Conservation (phyloP, 1,140 invertebrate genomes). For the Lordiphosa mommai region DNA sequence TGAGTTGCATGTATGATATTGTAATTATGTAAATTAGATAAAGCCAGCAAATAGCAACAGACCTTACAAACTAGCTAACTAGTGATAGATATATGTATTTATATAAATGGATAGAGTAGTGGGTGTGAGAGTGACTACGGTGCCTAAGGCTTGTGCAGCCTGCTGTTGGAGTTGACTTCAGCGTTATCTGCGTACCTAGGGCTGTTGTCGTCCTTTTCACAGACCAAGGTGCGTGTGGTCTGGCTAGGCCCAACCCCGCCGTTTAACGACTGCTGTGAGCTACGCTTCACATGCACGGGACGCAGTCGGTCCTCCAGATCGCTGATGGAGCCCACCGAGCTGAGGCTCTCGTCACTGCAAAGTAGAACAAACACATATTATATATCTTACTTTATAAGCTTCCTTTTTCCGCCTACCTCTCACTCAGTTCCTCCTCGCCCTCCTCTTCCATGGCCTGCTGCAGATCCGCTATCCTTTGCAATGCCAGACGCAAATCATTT, state of each 20-base stretch:
- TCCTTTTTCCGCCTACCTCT: slow-evolving; percentile 81
- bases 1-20: slow-evolving; percentile 66
- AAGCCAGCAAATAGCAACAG: slow-evolving; percentile 67
- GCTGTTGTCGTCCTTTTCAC: slow-evolving; percentile 78
- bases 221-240: slow-evolving; percentile 65
- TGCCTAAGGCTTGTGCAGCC: slow-evolving; percentile 72
- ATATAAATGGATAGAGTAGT: slow-evolving; percentile 4
- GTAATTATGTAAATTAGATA: slow-evolving; percentile 75
- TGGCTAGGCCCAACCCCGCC: slow-evolving; percentile 37
- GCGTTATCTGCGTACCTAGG: slow-evolving; percentile 73
- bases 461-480: slow-evolving; percentile 91
- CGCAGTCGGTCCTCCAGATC: slow-evolving; percentile 71
- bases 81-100: slow-evolving; percentile 28
- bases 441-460: slow-evolving; percentile 92
- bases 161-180: slow-evolving; percentile 69
- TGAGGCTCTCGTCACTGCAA: slow-evolving; percentile 70
- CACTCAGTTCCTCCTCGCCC: slow-evolving; percentile 83
- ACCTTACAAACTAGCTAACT: slow-evolving; percentile 68
- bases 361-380: background rate
- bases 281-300: slow-evolving; percentile 68
- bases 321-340: slow-evolving; percentile 70
- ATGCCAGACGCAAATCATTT: slow-evolving; percentile 88
- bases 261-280: slow-evolving; percentile 59
- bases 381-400: background rate
- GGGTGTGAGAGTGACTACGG: slow-evolving; percentile 24